phyloP scores from a whole-genome alignment of 2,113 vertebrate species.

The Alligator mississippiensis region DNA sequence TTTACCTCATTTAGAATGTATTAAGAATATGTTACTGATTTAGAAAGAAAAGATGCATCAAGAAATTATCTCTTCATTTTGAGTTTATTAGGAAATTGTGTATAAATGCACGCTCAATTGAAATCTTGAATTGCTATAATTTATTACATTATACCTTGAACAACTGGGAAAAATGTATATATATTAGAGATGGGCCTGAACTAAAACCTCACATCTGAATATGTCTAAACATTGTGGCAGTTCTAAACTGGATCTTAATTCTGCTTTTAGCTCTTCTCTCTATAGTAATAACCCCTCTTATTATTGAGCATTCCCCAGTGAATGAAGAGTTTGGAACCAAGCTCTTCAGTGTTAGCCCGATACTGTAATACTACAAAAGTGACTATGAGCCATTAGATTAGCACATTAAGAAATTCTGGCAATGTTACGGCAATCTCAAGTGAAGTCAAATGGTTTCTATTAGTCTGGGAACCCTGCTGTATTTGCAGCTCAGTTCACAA shows the following conservation, averaged over 20 bases:
- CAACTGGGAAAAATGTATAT: slow-evolving; percentile 36
- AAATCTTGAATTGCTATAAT: slow-evolving; percentile 62
- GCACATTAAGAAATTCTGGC: background rate
- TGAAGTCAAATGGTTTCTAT: background rate
- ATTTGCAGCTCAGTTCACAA: background rate
- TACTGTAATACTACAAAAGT: rapidly evolving
- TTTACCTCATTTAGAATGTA: slow-evolving; percentile 57
- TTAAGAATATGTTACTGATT: slow-evolving; percentile 50
- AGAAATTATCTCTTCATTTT: slow-evolving; percentile 71
- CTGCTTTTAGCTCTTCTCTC: background rate
- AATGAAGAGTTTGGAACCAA: background rate
- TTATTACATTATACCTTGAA: slow-evolving; percentile 64
- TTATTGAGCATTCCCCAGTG: background rate
- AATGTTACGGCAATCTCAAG: background rate
- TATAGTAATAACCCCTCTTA: background rate
- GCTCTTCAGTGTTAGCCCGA: background rate
- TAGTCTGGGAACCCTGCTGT: background rate
- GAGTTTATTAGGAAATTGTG: slow-evolving; percentile 63
- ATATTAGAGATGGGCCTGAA: background rate
- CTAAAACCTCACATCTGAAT: background rate
- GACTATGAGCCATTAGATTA: background rate
- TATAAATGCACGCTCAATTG: slow-evolving; percentile 69
- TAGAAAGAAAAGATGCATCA: slow-evolving; percentile 64
- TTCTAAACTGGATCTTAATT: background rate
- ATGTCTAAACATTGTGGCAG: background rate